Base-by-base conservation (phyloP, 2,113 vertebrate genomes). In the Cebidichthys violaceus region DNA sequence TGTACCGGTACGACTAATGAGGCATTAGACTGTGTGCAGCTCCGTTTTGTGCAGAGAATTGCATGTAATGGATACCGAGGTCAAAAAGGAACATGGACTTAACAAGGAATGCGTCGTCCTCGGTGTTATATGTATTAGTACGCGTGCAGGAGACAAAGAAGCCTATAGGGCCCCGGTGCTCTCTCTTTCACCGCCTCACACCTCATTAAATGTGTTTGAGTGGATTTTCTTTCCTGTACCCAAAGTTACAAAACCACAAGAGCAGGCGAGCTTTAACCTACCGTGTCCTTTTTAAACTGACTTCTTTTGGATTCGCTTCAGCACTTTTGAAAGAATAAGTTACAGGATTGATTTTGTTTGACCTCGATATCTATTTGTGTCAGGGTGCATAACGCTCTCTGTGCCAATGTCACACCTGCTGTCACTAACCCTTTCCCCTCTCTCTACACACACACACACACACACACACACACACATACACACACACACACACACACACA, bases 191-290 rank as follows among this genome's bases (percentile, higher is more conserved):
- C n/a, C n/a, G n/a, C 78, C 82, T 80, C 70, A 77, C 71, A 84
- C 78, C 82, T 91, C 82, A 92, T 91, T 92, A 84, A 86, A 79
- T 62, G 65, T 62, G 72, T 83, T 77, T 76, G 76, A 88, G 86
- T 78, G 84, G 80, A 73, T 89, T 88, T 88, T 60, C 35, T 66
- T 20, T 29, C 29, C 22, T 64, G 14, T 76, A 45, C 37, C 54
- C 6, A 59, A 59, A 55, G 61, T 80, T 82, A 70, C 74, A 79
- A 85, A 88, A 82, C 72, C 41, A 24, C 83, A 82, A 68, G 59
- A 75, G 59, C 54, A 47, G 66, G 11, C 62, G 66, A 73, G 22
- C 70, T 41, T 52, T 31, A 61, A 45, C 9, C 59, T 37, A 6
- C 61, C 52, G 22, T 86, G 57, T 77, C 75, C 13, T 29, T 75